These are phyloP conservation scores for Coptotermes formosanus DNA, from an alignment of 1,140 invertebrate species.

Conservation along the genomic window DNA sequence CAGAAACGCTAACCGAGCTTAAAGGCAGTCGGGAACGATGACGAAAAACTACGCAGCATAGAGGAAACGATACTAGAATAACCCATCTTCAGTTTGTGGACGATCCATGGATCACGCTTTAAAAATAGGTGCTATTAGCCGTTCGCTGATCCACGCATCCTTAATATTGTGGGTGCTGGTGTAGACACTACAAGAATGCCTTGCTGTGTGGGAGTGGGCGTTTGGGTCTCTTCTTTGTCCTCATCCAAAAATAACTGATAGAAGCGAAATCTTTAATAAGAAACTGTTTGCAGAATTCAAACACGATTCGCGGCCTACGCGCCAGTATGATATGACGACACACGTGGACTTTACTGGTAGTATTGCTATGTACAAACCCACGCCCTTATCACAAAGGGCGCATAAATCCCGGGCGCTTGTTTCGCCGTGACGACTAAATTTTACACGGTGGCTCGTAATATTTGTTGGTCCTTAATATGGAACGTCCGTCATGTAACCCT, in stretches of 20 bases:
- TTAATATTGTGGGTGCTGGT: neutral
- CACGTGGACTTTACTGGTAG: too few relatives aligned
- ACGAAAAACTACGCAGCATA: too few relatives aligned
- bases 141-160: neutral
- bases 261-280: neutral
- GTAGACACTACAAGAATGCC: neutral
- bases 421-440: too few relatives aligned
- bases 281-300: neutral
- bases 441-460: too few relatives aligned
- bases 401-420: too few relatives aligned
- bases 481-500: too few relatives aligned
- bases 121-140: neutral
- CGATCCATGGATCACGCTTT: neutral
- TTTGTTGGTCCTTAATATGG: too few relatives aligned
- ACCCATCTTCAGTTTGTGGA: neutral
- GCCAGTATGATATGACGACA: too few relatives aligned
- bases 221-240: neutral
- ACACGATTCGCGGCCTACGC: neutral
- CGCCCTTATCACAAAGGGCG: too few relatives aligned
- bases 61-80: neutral
- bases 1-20: too few relatives aligned
- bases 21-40: too few relatives aligned
- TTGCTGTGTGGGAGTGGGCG: neutral
- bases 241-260: slow-evolving; percentile 7
- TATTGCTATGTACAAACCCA: too few relatives aligned